Evolutionary conservation across 2,888 invertebrate genomes (phyloP).

Genomic region (Abrostola triplasia): DNA sequence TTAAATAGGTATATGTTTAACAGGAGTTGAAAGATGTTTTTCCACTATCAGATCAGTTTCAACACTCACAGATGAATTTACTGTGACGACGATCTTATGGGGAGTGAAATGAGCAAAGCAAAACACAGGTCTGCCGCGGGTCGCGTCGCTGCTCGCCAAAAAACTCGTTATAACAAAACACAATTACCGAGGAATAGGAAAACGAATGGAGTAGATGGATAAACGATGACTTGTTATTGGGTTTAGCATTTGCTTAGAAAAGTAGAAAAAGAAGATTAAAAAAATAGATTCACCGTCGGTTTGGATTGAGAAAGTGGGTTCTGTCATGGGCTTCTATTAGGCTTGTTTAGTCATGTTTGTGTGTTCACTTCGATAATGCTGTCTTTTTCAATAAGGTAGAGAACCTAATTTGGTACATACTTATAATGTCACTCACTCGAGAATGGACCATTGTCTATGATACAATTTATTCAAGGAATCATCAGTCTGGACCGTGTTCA

Average conservation of each 20-base stretch:
- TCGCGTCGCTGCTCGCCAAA: slow-evolving; percentile 76
- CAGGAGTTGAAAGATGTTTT: no score
- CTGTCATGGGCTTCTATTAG: no score
- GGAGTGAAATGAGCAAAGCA: slow-evolving; percentile 65
- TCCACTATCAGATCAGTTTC: slow-evolving; percentile 2
- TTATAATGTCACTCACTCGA: no score
- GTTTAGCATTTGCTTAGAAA: no score
- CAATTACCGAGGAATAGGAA: slow-evolving; percentile 75
- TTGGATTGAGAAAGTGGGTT: background rate
- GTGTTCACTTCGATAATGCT: no score
- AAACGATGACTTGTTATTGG: slow-evolving; percentile 23
- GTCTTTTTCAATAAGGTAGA: no score
- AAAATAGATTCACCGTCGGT: background rate
- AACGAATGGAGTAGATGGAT: slow-evolving; percentile 61
- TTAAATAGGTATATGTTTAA: background rate
- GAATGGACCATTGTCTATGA: no score
- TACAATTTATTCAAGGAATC: no score
- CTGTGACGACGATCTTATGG: slow-evolving; percentile 44
- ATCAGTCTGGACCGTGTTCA: no score
- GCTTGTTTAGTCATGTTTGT: no score
- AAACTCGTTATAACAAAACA: slow-evolving; percentile 87
- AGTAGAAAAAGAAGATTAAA: no score
- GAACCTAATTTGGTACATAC: no score
- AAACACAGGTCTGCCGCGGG: slow-evolving; percentile 67
- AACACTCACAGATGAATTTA: slow-evolving; percentile 15